Evolutionary conservation across 2,888 invertebrate species (phyloP).

Genomic region (Caenorhabditis macrosperma): DNA sequence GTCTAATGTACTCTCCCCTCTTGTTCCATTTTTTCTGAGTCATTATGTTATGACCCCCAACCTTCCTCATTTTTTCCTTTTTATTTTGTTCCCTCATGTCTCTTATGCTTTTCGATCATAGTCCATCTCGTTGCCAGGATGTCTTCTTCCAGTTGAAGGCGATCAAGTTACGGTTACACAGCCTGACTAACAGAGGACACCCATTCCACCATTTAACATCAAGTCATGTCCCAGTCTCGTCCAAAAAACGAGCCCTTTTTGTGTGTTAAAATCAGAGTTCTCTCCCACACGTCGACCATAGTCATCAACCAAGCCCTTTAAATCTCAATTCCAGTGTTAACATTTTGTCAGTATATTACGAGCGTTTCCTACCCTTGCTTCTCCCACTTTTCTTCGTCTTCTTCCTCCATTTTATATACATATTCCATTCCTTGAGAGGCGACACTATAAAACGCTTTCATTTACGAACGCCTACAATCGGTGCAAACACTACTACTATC

Average conservation of each 20-base stretch:
- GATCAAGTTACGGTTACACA: conserved; percentile 21
- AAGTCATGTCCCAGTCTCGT: neutral
- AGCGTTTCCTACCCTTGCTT: neutral
- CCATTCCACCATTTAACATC: neutral
- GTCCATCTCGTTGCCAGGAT: conserved; percentile 28
- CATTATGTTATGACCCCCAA: conserved; percentile 14
- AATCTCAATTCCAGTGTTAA: conserved; percentile 1
- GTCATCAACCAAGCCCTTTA: neutral
- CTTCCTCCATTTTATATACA: neutral
- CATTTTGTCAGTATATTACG: neutral
- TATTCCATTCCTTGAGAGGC: neutral
- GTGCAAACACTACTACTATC: conserved; percentile 1
- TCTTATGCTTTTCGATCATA: conserved; percentile 11
- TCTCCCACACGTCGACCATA: neutral
- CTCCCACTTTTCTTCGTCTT: neutral
- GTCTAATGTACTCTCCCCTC: conserved; percentile 6
- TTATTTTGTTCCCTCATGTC: neutral
- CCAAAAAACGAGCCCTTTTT: neutral
- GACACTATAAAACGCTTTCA: neutral
- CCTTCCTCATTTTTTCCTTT: conserved; percentile 10
- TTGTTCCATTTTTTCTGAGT: conserved; percentile 21
- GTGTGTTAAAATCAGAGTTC: neutral
- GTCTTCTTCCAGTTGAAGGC: conserved; percentile 13
- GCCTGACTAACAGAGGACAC: neutral
- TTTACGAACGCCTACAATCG: no score